phyloP scores from a whole-genome alignment of 2,113 vertebrate genomes.

The Oncorhynchus mykiss region DNA sequence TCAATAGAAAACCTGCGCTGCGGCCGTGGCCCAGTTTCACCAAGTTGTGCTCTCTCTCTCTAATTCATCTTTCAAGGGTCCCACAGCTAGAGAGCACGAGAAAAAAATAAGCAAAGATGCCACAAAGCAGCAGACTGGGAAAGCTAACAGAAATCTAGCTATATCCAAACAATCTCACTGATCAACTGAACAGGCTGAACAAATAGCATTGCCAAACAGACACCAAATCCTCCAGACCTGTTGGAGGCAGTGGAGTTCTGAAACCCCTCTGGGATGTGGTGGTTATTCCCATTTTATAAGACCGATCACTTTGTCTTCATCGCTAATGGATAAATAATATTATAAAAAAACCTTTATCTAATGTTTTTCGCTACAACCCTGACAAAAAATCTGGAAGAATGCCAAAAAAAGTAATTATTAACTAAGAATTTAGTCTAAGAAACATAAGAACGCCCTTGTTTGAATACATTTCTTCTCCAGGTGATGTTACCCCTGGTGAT shows the following conservation, averaged over 20 bases:
- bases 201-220: neutral
- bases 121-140: neutral
- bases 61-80: constrained; percentile 70
- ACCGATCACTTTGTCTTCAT: neutral
- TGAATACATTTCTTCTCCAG: too few relatives aligned
- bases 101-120: constrained; percentile 9
- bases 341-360: neutral
- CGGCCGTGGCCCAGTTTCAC: constrained; percentile 58
- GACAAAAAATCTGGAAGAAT: neutral
- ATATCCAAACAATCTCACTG: neutral
- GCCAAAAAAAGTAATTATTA: too few relatives aligned
- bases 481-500: too few relatives aligned
- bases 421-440: too few relatives aligned
- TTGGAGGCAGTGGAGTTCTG: too few relatives aligned
- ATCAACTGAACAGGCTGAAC: neutral
- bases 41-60: constrained; percentile 50
- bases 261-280: too few relatives aligned
- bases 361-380: neutral
- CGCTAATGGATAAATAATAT: neutral
- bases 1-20: constrained; percentile 71
- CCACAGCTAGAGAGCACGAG: constrained; percentile 49
- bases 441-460: too few relatives aligned
- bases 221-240: neutral
- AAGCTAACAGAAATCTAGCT: neutral
- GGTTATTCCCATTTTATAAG: neutral